A percentile compares a stretch with the other conserved stretches of the same genome.
Evolutionary conservation across 2,888 invertebrate species (phyloP).

Genomic region (Caenorhabditis afra): DNA sequence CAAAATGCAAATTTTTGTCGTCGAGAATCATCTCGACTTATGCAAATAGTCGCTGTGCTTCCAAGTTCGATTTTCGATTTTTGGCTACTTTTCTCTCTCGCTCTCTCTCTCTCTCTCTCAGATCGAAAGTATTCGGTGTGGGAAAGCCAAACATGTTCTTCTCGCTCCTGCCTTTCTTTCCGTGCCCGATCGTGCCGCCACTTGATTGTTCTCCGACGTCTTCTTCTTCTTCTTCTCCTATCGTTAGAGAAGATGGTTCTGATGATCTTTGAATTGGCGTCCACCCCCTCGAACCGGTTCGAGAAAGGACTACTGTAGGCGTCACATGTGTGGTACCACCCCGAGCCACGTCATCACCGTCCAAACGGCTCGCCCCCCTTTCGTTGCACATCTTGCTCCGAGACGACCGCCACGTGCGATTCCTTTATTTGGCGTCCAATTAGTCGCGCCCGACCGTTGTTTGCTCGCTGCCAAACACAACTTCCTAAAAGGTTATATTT

Average conservation of each 20-base stretch:
- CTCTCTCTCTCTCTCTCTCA: not conserved
- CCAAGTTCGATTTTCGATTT: conserved; percentile 32
- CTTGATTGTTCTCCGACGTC: conserved; percentile 29
- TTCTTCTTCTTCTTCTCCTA: not conserved
- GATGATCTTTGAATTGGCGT: conserved; percentile 48
- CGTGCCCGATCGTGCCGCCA: conserved; percentile 37
- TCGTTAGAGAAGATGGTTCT: conserved; percentile 42
- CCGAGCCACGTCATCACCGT: conserved; percentile 22
- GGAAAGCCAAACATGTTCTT: conserved; percentile 17
- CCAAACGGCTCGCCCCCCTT: not conserved
- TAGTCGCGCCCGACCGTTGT: conserved; percentile 23
- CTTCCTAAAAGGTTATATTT: conserved; percentile 35
- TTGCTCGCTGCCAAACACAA: conserved; percentile 28
- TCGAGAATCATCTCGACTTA: conserved; percentile 16
- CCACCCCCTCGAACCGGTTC: conserved; percentile 23
- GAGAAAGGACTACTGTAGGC: conserved; percentile 18
- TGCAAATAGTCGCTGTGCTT: conserved; percentile 13
- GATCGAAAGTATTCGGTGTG: conserved; percentile 3
- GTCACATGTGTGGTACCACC: conserved; percentile 1
- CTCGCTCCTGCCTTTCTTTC: not conserved
- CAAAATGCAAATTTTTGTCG: conserved; percentile 8
- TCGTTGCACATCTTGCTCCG: not conserved
- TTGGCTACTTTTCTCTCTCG: conserved; percentile 7
- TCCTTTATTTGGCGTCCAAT: conserved; percentile 50
- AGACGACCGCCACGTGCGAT: conserved; percentile 7